Conservation (phyloP, 2,888 invertebrate genomes). For the Apeira syringaria region DNA sequence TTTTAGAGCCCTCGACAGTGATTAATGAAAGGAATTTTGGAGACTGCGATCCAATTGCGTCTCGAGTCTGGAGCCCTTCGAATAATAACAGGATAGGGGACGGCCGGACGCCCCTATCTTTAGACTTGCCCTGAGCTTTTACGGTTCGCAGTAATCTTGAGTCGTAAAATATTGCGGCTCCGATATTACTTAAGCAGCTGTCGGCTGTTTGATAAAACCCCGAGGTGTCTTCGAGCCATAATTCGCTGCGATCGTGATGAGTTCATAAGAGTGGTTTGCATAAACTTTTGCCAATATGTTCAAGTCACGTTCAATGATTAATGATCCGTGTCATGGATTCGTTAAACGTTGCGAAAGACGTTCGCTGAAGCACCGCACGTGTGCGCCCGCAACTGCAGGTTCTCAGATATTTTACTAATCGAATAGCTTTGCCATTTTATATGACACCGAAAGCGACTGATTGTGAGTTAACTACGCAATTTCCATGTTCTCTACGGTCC, state of each 20-base stretch:
- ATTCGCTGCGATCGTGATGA: conserved; percentile 67
- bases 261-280: conserved; percentile 61
- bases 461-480: conserved; percentile 16
- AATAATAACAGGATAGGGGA: conserved; percentile 64
- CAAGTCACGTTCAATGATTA: conserved; percentile 65
- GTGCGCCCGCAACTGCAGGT: conserved; percentile 32
- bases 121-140: conserved; percentile 49
- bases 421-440: conserved; percentile 24
- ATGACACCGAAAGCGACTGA: conserved; percentile 19
- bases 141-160: conserved; percentile 56
- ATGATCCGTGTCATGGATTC: conserved; percentile 53
- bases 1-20: conserved; percentile 78
- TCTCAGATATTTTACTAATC: conserved; percentile 30
- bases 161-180: conserved; percentile 64
- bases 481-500: conserved; percentile 18
- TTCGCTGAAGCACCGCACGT: conserved; percentile 38
- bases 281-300: conserved; percentile 62
- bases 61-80: conserved; percentile 35
- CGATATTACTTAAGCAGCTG: conserved; percentile 62
- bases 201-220: conserved; percentile 41
- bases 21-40: conserved; percentile 78
- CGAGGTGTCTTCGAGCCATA: conserved; percentile 47
- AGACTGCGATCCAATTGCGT: conserved; percentile 56
- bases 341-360: conserved; percentile 53
- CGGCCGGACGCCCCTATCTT: conserved; percentile 45